Conservation (phyloP, 2,113 vertebrate genomes). For the Polyodon spathula region DNA sequence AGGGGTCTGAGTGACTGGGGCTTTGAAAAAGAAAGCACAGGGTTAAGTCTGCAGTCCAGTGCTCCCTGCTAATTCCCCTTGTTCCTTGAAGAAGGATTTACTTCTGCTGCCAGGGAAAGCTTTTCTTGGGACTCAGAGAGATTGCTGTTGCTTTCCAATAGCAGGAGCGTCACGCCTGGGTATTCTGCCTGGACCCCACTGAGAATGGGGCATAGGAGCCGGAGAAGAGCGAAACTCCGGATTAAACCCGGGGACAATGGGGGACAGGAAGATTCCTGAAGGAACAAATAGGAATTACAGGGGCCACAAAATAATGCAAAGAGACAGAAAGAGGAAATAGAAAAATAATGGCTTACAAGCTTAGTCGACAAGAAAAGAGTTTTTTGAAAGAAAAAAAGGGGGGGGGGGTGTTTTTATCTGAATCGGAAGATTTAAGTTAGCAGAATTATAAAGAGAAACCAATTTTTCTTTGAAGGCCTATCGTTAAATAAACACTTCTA, state of each 20-base stretch:
- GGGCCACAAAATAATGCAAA: slow-evolving; percentile 85
- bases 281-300: slow-evolving; percentile 88
- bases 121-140: slow-evolving; percentile 73
- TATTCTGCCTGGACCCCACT: slow-evolving; percentile 70
- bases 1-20: slow-evolving; percentile 79
- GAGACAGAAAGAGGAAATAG: slow-evolving; percentile 89
- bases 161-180: slow-evolving; percentile 79
- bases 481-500: slow-evolving; percentile 55
- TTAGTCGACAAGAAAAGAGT: slow-evolving; percentile 54
- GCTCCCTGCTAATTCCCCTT: slow-evolving; percentile 86
- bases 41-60: slow-evolving; percentile 82
- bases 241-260: slow-evolving; percentile 78
- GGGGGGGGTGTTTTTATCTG: slow-evolving; percentile 65
- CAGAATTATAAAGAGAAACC: slow-evolving; percentile 41
- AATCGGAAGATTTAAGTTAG: slow-evolving; percentile 53
- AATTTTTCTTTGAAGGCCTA: slow-evolving; percentile 35
- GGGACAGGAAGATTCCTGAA: slow-evolving; percentile 86
- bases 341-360: slow-evolving; percentile 83
- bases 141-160: slow-evolving; percentile 82
- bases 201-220: slow-evolving; percentile 66
- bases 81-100: slow-evolving; percentile 92
- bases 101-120: slow-evolving; percentile 83
- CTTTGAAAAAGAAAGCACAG: slow-evolving; percentile 81
- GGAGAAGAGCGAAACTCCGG: slow-evolving; percentile 73
- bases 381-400: slow-evolving; percentile 42